phyloP scores from a whole-genome alignment of 2,113 vertebrate genomes.

The Echinops telfairi region DNA sequence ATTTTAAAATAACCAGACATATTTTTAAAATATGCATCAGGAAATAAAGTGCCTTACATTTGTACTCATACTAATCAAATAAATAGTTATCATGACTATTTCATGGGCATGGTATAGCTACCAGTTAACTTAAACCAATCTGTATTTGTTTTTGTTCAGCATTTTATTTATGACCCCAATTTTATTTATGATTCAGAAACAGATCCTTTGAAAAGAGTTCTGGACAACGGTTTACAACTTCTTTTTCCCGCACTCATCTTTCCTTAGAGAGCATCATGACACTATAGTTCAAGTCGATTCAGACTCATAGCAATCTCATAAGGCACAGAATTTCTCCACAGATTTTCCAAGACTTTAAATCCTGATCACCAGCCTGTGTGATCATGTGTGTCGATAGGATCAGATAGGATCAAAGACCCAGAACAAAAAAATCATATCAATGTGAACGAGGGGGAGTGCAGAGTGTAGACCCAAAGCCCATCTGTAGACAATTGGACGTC shows the following conservation, averaged over 20 bases:
- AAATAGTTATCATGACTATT: neutral
- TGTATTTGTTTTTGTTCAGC: neutral
- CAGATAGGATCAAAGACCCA: no score
- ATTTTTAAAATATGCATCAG: constrained; percentile 21
- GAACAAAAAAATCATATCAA: no score
- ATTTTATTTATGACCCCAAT: neutral
- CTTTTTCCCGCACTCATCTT: neutral
- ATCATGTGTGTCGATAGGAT: no score
- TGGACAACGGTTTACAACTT: neutral
- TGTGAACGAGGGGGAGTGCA: no score
- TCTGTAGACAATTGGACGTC: no score
- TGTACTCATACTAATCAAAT: neutral
- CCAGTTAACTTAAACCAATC: neutral
- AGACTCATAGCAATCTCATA: no score
- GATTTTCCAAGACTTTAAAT: no score
- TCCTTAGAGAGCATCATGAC: neutral
- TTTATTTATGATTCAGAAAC: neutral
- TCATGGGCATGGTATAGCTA: neutral
- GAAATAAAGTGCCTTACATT: neutral
- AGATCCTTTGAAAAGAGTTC: neutral
- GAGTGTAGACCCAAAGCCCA: no score
- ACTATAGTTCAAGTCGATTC: neutral
- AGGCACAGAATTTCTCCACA: no score
- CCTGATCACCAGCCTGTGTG: no score
- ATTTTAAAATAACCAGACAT: neutral